phyloP scores from a whole-genome alignment of 2,113 vertebrate species.

The Mormyrus iriodes region DNA sequence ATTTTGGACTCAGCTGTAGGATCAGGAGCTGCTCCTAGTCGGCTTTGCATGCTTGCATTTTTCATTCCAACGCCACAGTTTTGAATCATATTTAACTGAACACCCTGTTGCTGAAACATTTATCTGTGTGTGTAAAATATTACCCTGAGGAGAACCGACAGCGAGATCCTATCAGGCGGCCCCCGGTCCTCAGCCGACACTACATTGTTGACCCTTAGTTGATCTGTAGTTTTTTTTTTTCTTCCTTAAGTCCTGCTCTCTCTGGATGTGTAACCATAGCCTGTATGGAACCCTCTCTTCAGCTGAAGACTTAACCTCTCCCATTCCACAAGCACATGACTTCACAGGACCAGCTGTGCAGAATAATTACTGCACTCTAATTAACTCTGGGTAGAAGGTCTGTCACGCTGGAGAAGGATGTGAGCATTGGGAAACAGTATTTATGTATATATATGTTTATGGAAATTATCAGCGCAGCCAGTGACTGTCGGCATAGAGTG shows the following conservation, averaged over 20 bases:
- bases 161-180: not conserved
- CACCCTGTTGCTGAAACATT: slow-evolving; percentile 31
- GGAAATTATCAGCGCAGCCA: not conserved
- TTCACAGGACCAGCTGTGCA: not conserved
- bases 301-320: not conserved
- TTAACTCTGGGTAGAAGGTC: not conserved
- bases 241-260: not conserved
- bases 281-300: not conserved
- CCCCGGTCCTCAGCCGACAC: slow-evolving; percentile 39
- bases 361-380: not conserved
- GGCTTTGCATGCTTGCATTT: slow-evolving; percentile 10
- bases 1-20: not conserved
- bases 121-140: not conserved
- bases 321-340: not conserved
- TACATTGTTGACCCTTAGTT: slow-evolving; percentile 42
- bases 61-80: slow-evolving; percentile 23
- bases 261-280: not conserved
- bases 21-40: not conserved
- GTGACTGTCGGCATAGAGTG: not conserved
- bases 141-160: slow-evolving; percentile 4
- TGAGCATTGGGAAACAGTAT: not conserved
- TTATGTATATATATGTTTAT: not conserved
- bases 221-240: slow-evolving; percentile 30
- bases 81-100: slow-evolving; percentile 42
- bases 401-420: slow-evolving; percentile 1